A percentile compares a stretch with the other conserved stretches of the same genome.
These are phyloP conservation scores for Hippasteria phrygiana DNA, from an alignment of 53 echinoderm and acorn worm genomes.

Conservation along the genomic window DNA sequence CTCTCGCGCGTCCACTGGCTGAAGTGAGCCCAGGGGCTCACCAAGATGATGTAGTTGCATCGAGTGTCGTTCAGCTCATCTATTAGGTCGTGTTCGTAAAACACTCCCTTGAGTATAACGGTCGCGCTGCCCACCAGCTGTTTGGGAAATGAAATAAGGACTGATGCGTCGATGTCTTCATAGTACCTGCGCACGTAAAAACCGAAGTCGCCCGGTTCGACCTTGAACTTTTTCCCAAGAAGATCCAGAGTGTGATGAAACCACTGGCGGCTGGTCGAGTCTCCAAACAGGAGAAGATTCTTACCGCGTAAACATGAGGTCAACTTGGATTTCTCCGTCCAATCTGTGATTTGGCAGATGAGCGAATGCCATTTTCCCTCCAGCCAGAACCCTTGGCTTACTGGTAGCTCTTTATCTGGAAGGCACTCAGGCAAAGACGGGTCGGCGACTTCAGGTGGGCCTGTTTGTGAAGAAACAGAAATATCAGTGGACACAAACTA, in stretches of 20 bases:
- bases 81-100: slow-evolving; percentile 66
- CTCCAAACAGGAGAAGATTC: slow-evolving; percentile 61
- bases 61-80: slow-evolving; percentile 30
- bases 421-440: neutral
- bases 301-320: slow-evolving; percentile 46
- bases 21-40: slow-evolving; percentile 78
- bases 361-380: slow-evolving; percentile 66
- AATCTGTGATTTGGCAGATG: slow-evolving; percentile 47
- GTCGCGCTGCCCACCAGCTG: slow-evolving; percentile 46
- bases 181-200: slow-evolving; percentile 8
- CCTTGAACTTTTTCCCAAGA: slow-evolving; percentile 1
- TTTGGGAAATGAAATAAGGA: slow-evolving; percentile 59
- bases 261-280: slow-evolving; percentile 75
- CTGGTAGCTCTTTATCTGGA: slow-evolving; percentile 4
- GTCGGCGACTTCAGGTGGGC: no score
- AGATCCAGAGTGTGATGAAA: neutral
- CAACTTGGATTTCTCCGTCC: neutral
- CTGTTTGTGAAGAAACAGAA: no score
- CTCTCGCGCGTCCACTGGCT: slow-evolving; percentile 63
- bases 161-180: slow-evolving; percentile 18
- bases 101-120: slow-evolving; percentile 15
- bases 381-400: slow-evolving; percentile 79
- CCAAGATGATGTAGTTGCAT: slow-evolving; percentile 64
- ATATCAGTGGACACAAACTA: no score
- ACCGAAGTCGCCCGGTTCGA: neutral